A percentile compares a stretch with the other conserved stretches of the same genome.
phyloP scores from a whole-genome alignment of 2,113 vertebrate genomes.

The Antechinus stuartii region DNA sequence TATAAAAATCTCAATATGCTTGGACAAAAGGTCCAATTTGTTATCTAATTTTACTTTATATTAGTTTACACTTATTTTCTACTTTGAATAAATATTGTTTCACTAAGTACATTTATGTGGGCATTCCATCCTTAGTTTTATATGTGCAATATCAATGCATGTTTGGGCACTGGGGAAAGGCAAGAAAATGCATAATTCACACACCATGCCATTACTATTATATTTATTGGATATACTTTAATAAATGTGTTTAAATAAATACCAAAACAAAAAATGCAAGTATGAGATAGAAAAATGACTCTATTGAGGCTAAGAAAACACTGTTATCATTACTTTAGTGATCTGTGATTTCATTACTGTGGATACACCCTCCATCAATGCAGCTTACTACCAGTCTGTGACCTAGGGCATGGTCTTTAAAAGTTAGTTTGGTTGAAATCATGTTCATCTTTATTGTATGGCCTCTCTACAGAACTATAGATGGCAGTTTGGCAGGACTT shows the following conservation, averaged over 20 bases:
- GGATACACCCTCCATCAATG: not conserved
- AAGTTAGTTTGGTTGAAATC: not conserved
- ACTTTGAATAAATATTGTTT: not conserved
- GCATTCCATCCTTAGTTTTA: not conserved
- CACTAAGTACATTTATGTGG: not conserved
- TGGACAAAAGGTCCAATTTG: not conserved
- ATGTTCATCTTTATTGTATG: not conserved
- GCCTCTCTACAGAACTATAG: not conserved
- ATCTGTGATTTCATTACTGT: not conserved
- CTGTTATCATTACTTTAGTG: not conserved
- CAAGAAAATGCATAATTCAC: not conserved
- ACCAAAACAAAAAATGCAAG: conserved; percentile 18
- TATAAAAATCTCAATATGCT: not conserved
- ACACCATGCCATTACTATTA: not conserved
- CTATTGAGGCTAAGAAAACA: not conserved
- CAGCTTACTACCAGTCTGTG: not conserved
- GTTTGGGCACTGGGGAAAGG: not conserved
- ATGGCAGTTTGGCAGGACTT: not conserved
- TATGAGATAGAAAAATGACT: conserved; percentile 30
- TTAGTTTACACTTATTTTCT: not conserved
- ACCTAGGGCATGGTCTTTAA: not conserved
- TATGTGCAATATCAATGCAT: not conserved
- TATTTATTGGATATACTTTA: conserved; percentile 2
- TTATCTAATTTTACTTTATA: not conserved
- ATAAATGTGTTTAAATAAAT: conserved; percentile 13